Evolutionary conservation across 2,797 vertebrate genomes (phyloP), one percentile per base, ranked within the genome.

Genomic region (Erpetoichthys calabaricus): DNA sequence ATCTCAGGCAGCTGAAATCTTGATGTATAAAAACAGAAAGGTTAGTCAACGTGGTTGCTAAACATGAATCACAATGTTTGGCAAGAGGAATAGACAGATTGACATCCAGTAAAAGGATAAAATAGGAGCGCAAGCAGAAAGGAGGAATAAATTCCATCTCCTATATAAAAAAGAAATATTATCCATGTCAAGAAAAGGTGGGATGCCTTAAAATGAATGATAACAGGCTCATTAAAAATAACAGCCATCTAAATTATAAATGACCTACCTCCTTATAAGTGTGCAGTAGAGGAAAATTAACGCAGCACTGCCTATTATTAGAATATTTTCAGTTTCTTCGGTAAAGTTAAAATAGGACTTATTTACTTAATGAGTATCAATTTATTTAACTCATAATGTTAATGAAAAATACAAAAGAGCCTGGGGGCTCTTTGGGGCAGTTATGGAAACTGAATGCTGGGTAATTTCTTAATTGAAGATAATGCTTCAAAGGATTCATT

Each of bases 141-240:
- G 68, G 67, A 72, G 74, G 75, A 80, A 86, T 86, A 86, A 88
- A 86, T 86, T 82, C 83, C 74, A 67, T 77, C 77, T 86, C 83
- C 83, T 86, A 83, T 83, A 85, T 88, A 83, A 86, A 84, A 59
- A 80, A 86, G 81, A 86, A 86, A 88, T 86, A 85, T 78, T 83
- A 81, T 81, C 81, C 62, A 65, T 84, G 86, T 86, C 84, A 85
- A 70, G 74, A 78, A 85, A 83, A 88, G 84, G 84, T 86, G 83
- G 82, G 78, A 79, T 83, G 82, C 79, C 82, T 80, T 86, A 86
- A 86, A 86, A 88, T 86, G 83, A 86, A 85, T 85, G 84, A 88
- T 86, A 86, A 86, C 84, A 81, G 83, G 79, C 81, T 88, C 84
- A 86, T 88, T 86, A 88, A 88, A 88, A 86, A 79, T 86, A 86